Evolutionary conservation across 2,113 vertebrate genomes (phyloP), one percentile per base, ranked within the genome.

Genomic region (Bambusicola thoracicus): DNA sequence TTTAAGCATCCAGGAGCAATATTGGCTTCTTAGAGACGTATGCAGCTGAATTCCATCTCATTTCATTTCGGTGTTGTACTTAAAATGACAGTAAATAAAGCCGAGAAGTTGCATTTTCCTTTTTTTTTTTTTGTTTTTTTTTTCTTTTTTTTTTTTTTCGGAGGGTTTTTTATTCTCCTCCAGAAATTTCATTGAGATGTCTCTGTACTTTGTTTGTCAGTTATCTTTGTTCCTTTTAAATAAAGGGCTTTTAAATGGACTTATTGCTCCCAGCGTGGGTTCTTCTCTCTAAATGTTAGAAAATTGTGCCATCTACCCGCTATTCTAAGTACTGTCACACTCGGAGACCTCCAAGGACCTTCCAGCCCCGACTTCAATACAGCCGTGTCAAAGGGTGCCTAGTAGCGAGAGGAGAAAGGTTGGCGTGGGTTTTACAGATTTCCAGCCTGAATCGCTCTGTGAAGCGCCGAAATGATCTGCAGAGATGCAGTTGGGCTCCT

Each of bases 281-380:
- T 97, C 97, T 97, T 98, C 98, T 97, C 97, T 98, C 98, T 98
- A 99, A 99, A 99, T 99, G 99, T 99, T 98, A 99, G 99, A 99
- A 99, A 99, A 99, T 98, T 99, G 98, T 99, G 99, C 99, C 99
- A 99, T 99, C 99, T 99, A 99, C 99, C 99, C 98, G 99, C 98
- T 98, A 98, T 97, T 98, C 98, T 97, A 97, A 99, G 99, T 99
- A 99, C 98, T 99, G 99, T 99, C 98, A 98, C 98, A 98, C 97
- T 95, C 97, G 66, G 93, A 97, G 98, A 98, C 98, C 98, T 98
- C 98, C 95, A 93, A 98, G 97, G 98, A 98, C 98, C 98, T 98
- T 97, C 92, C 80, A 97, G 97, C 96, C 94, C 97, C 95, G 97
- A 97, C 98, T 98, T 98, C 97, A 98, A 97, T 98, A 98, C 98